phyloP scores from a whole-genome alignment of 2,888 invertebrate genomes.

The Agriotes lineatus region DNA sequence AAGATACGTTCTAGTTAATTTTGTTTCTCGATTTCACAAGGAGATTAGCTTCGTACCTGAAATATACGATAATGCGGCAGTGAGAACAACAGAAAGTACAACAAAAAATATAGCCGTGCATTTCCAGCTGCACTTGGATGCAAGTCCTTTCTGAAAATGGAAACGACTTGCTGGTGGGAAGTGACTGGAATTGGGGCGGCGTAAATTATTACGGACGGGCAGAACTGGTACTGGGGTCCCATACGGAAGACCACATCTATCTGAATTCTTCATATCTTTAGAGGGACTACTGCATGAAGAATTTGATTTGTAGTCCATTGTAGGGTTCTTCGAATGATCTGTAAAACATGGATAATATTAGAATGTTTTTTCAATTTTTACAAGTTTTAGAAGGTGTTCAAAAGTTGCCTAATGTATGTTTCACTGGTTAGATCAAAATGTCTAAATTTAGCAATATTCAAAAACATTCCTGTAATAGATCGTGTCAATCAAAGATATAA shows the following conservation, averaged over 20 bases:
- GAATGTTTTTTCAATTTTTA: too few species aligned
- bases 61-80: conserved; percentile 88
- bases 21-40: background rate
- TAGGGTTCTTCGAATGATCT: conserved; percentile 83
- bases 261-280: conserved; percentile 75
- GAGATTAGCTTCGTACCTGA: conserved; percentile 75
- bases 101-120: conserved; percentile 91
- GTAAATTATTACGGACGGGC: conserved; percentile 80
- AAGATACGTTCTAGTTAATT: conserved; percentile 42
- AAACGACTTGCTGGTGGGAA: conserved; percentile 82
- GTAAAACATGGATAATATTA: background rate
- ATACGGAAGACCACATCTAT: conserved; percentile 69
- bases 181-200: conserved; percentile 77
- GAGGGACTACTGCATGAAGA: conserved; percentile 91
- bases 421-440: too few species aligned
- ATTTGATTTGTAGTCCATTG: conserved; percentile 89
- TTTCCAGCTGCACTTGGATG: conserved; percentile 91
- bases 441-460: too few species aligned
- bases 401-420: too few species aligned
- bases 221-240: conserved; percentile 74
- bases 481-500: too few species aligned
- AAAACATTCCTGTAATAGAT: too few species aligned
- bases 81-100: conserved; percentile 84
- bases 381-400: too few species aligned
- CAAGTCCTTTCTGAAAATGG: conserved; percentile 89